phyloP scores from a whole-genome alignment of 1,140 invertebrate species.

The Acromyrmex echinatior region DNA sequence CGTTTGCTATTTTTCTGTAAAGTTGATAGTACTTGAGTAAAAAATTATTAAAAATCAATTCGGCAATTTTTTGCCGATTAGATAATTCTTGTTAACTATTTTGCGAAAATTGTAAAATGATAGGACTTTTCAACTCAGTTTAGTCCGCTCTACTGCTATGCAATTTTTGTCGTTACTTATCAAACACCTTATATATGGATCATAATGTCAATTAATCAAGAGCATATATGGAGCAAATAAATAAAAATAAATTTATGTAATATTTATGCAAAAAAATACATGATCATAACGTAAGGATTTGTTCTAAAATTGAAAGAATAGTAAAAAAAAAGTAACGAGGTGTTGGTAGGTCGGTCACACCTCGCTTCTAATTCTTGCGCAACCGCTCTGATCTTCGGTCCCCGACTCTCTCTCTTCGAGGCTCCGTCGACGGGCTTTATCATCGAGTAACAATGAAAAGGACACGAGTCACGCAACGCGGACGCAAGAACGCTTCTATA shows the following conservation, averaged over 20 bases:
- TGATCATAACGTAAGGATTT: not conserved
- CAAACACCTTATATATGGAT: not conserved
- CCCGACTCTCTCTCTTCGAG: slow-evolving; percentile 86
- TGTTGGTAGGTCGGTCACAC: slow-evolving; percentile 49
- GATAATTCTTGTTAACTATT: no score
- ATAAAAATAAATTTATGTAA: not conserved
- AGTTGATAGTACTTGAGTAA: no score
- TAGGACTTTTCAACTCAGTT: no score
- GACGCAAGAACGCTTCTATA: slow-evolving; percentile 68
- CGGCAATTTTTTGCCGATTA: no score
- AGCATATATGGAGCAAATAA: not conserved
- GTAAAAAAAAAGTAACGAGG: slow-evolving; percentile 14
- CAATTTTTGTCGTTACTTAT: no score
- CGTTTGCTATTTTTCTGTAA: no score
- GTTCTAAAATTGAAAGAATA: not conserved
- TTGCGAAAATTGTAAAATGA: no score
- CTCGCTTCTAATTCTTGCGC: slow-evolving; percentile 82
- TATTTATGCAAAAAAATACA: slow-evolving; percentile 12
- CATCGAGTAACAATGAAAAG: slow-evolving; percentile 71
- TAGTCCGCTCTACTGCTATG: no score
- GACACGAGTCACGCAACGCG: slow-evolving; percentile 78
- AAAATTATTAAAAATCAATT: no score
- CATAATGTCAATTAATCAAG: not conserved
- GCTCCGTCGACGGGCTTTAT: slow-evolving; percentile 81
- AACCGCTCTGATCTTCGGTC: slow-evolving; percentile 85